Percentiles rank a stretch among this genome's conserved stretches.
Evolutionary conservation across 1,140 invertebrate genomes (phyloP).

Genomic region (Amyelois transitella): DNA sequence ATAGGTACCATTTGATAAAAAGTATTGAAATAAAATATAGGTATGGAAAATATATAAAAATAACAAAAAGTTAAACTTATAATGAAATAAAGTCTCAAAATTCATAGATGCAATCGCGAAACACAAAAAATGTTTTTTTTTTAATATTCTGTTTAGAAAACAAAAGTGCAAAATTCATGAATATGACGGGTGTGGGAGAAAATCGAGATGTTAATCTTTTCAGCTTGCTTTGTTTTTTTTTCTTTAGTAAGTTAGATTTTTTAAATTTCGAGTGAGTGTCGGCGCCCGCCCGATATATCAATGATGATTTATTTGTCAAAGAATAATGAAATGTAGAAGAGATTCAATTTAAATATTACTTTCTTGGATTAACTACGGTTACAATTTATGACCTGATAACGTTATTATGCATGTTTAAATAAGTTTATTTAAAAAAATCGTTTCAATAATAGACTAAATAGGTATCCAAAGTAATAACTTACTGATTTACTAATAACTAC

Average conservation of each 20-base stretch:
- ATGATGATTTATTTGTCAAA: constrained; percentile 17
- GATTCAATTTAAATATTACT: background rate
- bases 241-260: background rate
- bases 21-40: no score
- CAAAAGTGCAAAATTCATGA: constrained; percentile 8
- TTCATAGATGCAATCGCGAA: no score
- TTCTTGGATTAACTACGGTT: background rate
- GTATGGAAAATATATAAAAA: no score
- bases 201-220: background rate
- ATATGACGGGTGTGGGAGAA: background rate
- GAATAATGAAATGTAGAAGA: background rate
- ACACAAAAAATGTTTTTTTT: background rate
- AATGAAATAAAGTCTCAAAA: no score
- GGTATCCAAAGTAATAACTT: no score
- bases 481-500: no score
- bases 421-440: no score
- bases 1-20: no score
- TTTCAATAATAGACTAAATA: no score
- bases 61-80: no score
- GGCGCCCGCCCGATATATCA: constrained; percentile 21
- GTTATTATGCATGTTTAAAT: no score
- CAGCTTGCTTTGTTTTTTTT: background rate
- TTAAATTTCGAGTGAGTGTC: constrained; percentile 14
- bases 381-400: no score
- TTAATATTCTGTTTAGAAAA: constrained; percentile 1